Evolutionary conservation across 2,113 vertebrate species (phyloP), one percentile per base, ranked within the genome.

Genomic region (Amazona guildingii): DNA sequence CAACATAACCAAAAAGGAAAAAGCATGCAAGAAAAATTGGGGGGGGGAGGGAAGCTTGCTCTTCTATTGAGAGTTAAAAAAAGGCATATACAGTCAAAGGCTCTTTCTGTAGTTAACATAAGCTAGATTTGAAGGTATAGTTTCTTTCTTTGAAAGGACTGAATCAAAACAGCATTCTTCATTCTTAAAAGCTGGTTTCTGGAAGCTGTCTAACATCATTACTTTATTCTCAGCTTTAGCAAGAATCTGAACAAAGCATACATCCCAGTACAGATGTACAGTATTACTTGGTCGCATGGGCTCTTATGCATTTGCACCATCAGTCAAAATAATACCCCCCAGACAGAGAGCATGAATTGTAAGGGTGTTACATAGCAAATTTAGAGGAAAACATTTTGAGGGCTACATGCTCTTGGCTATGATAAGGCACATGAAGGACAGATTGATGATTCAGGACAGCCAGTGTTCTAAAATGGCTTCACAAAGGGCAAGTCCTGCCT

Each of bases 1-100:
- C 62, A 93, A 73, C 69, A 35, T 59, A 90, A 92, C 79, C 69
- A 49, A 86, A 92, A 90, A 67, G 73, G 72, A 90, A 89, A 77
- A 85, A 59, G 13, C 77, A 84, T 92, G 35, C 28, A 93, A 74
- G 80, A 62, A 78, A 82, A 63, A 44, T n/a, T 13, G 27, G 24
- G 55, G 76, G 76, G 44, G 43, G 7, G 52, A 44, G n/a, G 20
- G 20, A 7, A 77, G 63, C 59, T 68, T 97, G 63, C 63, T 92
- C 70, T 88, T 16, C 57, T 92, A 14, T 13, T 81, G 57, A 76
- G 64, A 78, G 62, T 67, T 95, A 83, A 49, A 24, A 49, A 37
- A 39, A 28, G 18, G 16, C 21, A 68, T 8, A 64, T 73, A 27
- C 15, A 84, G 43, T 57, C 63, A 85, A 83, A 86, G 46, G 37